Evolutionary conservation across 1,140 invertebrate genomes (phyloP), one percentile per base, ranked within the genome.

Genomic region (Heliconius hermathena): DNA sequence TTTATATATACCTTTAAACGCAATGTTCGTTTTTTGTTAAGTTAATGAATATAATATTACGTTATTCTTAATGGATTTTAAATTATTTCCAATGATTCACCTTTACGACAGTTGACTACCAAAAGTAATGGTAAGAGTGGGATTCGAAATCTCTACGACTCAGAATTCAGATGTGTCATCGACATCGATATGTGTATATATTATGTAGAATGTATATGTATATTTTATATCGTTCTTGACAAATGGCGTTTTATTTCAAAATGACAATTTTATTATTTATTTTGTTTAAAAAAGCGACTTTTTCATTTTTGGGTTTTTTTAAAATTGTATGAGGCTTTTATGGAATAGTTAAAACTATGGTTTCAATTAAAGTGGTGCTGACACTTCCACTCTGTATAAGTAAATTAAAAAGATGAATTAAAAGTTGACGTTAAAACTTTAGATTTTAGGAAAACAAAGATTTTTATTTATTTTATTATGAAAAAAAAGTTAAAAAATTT

Each of bases 141-240:
- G 20, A 54, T 78, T 74, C 5, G 29, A 73, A 74, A 75, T 70
- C 36, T 72, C 80, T 79, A 82, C 77, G 83, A 75, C 81, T 79
- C 82, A 81, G 83, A 83, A 77, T 78, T 79, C 81, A 81, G 83
- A 83, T 88, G 88, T 88, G 87, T 90, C 90, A 91, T 91, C 89
- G 86, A 86, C 85, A 81, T 84, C 73, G 71, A 49, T 49, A 22
- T n/a, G 3, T 36, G 9, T 71, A n/a, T 71, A 22, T 16, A 33
- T 33, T 6, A 33, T 33, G 4, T 33, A 0, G 0, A 33, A 33
- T 8, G 33, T 33, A 33, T 33, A 38, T 20, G 3, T 71, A 71
- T 20, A 38, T 22, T 57, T 6, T 71, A 38, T 66, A 13, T 16
- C 60, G 16, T 66, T 66, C 54, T n/a, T n/a, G n/a, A n/a, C n/a